Percentiles rank a stretch among this genome's conserved stretches.
Conservation (phyloP, 2,888 invertebrate species). For the Caenorhabditis sp. region DNA sequence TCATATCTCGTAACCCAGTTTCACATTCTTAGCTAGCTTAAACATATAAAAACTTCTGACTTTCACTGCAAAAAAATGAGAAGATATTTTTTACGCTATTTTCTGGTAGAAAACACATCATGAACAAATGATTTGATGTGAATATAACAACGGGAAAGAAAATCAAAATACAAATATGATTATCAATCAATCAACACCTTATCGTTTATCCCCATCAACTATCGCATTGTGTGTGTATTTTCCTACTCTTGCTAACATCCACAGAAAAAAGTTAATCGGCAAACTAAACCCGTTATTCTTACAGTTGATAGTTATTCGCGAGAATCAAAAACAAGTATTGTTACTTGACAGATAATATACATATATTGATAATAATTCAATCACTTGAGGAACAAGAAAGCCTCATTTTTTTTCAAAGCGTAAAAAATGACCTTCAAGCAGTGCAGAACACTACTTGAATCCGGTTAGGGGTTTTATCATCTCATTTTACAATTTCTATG, state of each 20-base stretch:
- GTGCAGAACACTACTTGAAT: neutral
- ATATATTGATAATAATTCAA: too few species aligned
- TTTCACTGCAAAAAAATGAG: neutral
- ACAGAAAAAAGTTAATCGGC: neutral
- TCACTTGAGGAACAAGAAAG: too few species aligned
- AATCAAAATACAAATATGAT: neutral
- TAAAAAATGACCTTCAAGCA: neutral
- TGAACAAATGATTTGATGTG: neutral
- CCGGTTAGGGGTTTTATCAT: neutral
- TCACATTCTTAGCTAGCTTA: neutral
- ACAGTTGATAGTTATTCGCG: neutral
- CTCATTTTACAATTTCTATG: neutral
- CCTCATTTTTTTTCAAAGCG: too few species aligned
- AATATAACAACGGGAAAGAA: neutral
- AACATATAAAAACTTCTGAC: neutral
- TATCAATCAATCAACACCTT: neutral
- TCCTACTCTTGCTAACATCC: neutral
- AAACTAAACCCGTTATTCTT: neutral
- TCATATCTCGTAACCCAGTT: too few species aligned
- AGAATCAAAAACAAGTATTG: neutral
- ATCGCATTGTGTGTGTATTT: neutral
- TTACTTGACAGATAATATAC: neutral
- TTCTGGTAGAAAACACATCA: too few species aligned
- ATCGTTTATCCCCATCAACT: neutral
- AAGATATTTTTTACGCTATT: neutral